phyloP scores from a whole-genome alignment of 2,888 invertebrate species.

The Nowickia ferox region DNA sequence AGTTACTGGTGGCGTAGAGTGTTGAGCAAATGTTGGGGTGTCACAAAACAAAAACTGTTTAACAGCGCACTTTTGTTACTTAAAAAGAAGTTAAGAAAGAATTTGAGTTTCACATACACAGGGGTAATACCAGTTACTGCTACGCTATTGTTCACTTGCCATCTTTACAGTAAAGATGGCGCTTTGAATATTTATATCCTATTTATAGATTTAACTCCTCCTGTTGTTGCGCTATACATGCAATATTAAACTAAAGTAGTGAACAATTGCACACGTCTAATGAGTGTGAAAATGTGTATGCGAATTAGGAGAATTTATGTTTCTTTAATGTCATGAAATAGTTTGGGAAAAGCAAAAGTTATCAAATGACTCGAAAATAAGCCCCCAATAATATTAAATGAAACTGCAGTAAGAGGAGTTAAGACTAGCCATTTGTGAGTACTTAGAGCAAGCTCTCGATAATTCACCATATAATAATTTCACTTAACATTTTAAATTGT shows the following conservation, averaged over 20 bases:
- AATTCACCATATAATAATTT: no score
- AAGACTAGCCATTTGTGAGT: no score
- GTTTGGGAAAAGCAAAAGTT: no score
- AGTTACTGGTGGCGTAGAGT: slow-evolving; percentile 41
- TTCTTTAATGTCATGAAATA: background rate
- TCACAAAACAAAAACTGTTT: slow-evolving; percentile 31
- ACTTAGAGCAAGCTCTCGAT: no score
- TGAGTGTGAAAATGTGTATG: slow-evolving; percentile 61
- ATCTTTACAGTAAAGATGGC: slow-evolving; percentile 65
- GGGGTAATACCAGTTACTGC: slow-evolving; percentile 74
- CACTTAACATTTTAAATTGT: no score
- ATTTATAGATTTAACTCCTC: slow-evolving; percentile 15
- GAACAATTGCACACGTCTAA: slow-evolving; percentile 76
- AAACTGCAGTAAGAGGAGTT: no score
- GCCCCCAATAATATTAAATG: no score
- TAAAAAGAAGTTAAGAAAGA: slow-evolving; percentile 8
- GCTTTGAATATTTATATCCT: slow-evolving; percentile 55
- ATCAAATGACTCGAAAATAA: no score
- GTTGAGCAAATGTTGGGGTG: slow-evolving; percentile 59
- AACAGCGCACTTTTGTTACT: slow-evolving; percentile 26
- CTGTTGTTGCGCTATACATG: slow-evolving; percentile 59
- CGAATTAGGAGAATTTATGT: slow-evolving; percentile 2
- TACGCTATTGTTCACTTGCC: slow-evolving; percentile 38
- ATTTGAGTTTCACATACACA: slow-evolving; percentile 14
- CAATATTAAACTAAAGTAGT: slow-evolving; percentile 77